Evolutionary conservation across 2,888 invertebrate species (phyloP).

Genomic region (Agriopis leucophaearia): DNA sequence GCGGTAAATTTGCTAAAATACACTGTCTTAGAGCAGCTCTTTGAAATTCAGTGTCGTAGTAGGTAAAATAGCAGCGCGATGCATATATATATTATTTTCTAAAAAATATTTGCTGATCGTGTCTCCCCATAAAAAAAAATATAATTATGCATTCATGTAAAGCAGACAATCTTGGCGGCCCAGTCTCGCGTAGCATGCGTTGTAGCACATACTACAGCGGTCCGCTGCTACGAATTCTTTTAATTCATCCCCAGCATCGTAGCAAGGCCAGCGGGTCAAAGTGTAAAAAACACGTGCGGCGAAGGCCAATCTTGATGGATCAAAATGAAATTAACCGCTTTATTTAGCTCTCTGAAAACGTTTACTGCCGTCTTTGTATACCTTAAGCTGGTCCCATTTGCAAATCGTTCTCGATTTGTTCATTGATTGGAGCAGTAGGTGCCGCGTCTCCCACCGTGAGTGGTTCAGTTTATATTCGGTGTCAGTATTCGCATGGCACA

Average conservation of each 20-base stretch:
- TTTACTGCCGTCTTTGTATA: slow-evolving; percentile 14
- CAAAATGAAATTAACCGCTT: not conserved
- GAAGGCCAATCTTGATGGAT: not conserved
- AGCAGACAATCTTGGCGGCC: too few relatives aligned
- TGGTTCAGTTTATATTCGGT: slow-evolving; percentile 79
- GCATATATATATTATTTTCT: too few relatives aligned
- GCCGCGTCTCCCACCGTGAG: slow-evolving; percentile 64
- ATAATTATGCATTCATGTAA: too few relatives aligned
- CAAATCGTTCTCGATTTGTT: slow-evolving; percentile 64
- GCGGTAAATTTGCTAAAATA: slow-evolving; percentile 16
- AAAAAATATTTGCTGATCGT: too few relatives aligned
- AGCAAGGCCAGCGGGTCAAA: not conserved
- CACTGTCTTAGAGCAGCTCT: not conserved
- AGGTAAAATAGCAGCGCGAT: too few relatives aligned
- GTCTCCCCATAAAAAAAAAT: too few relatives aligned
- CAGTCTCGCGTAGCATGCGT: too few relatives aligned
- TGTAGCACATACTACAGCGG: not conserved
- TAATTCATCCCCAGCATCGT: too few relatives aligned
- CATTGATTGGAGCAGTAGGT: slow-evolving; percentile 64
- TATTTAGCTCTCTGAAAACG: not conserved
- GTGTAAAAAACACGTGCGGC: not conserved
- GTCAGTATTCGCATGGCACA: slow-evolving; percentile 78
- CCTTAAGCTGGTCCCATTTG: slow-evolving; percentile 33
- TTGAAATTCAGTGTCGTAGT: not conserved
- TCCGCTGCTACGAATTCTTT: too few relatives aligned